phyloP scores from a whole-genome alignment of 2,113 vertebrate species.

The Centrocercus urophasianus region DNA sequence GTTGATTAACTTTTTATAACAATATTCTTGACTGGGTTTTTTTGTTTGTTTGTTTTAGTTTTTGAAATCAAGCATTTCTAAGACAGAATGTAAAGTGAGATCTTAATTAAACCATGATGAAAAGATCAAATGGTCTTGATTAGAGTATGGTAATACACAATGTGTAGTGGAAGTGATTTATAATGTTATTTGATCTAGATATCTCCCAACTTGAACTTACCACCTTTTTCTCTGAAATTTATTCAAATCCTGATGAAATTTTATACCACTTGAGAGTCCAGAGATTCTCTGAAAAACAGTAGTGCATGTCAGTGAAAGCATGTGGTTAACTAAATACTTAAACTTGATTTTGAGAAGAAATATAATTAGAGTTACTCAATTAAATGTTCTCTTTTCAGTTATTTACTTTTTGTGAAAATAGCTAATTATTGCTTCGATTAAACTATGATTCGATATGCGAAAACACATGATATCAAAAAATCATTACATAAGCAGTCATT shows the following conservation, averaged over 20 bases:
- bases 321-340: not conserved
- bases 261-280: not conserved
- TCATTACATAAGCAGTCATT: not conserved
- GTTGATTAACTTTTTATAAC: slow-evolving; percentile 6
- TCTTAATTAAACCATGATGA: slow-evolving; percentile 1
- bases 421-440: not conserved
- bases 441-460: not conserved
- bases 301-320: not conserved
- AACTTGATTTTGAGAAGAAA: not conserved
- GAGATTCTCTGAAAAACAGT: not conserved
- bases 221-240: not conserved
- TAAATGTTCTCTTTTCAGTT: not conserved
- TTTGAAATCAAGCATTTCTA: not conserved
- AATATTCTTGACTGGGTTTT: not conserved
- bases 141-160: not conserved
- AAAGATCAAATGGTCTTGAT: not conserved
- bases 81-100: not conserved
- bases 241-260: not conserved
- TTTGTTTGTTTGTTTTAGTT: not conserved
- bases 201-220: not conserved
- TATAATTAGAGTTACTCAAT: not conserved
- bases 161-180: not conserved
- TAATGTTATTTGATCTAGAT: not conserved
- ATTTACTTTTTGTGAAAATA: not conserved
- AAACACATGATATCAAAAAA: not conserved